Conservation (phyloP, 2,113 vertebrate genomes). For the Epinephelus lanceolatus region DNA sequence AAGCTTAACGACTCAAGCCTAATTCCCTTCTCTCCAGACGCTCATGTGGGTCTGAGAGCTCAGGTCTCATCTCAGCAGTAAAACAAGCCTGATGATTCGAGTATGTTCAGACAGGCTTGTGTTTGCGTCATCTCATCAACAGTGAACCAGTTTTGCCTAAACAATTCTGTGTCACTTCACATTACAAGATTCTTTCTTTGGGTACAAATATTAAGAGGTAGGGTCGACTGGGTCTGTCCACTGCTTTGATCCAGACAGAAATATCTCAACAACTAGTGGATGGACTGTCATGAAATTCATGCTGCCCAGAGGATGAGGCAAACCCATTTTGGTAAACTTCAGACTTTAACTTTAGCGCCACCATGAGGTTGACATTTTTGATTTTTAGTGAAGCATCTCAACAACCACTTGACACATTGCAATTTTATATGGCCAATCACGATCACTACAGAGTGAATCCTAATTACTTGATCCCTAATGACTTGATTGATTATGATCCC, state of each 20-base stretch:
- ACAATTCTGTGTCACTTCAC: neutral
- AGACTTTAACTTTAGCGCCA: no score
- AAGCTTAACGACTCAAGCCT: conserved; percentile 42
- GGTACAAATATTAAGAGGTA: neutral
- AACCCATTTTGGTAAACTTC: no score
- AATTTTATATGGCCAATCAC: neutral
- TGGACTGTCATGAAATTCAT: no score
- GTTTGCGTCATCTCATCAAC: no score
- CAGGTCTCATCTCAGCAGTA: conserved; percentile 33
- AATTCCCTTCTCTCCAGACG: conserved; percentile 48
- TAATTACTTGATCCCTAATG: neutral
- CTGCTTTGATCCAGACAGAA: no score
- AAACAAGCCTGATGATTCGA: conserved; percentile 4
- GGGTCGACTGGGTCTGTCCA: neutral
- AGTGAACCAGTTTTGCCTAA: neutral
- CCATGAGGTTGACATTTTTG: no score
- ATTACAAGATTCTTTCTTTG: neutral
- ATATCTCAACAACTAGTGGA: no score
- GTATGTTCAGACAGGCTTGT: neutral
- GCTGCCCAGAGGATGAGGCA: no score
- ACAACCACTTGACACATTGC: neutral
- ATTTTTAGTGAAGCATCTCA: no score
- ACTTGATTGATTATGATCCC: neutral
- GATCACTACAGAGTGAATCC: neutral
- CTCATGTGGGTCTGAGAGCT: conserved; percentile 29